These are phyloP conservation scores for Sinocyclocheilus anophthalmus DNA, from an alignment of 2,113 vertebrate species.

Conservation along the genomic window DNA sequence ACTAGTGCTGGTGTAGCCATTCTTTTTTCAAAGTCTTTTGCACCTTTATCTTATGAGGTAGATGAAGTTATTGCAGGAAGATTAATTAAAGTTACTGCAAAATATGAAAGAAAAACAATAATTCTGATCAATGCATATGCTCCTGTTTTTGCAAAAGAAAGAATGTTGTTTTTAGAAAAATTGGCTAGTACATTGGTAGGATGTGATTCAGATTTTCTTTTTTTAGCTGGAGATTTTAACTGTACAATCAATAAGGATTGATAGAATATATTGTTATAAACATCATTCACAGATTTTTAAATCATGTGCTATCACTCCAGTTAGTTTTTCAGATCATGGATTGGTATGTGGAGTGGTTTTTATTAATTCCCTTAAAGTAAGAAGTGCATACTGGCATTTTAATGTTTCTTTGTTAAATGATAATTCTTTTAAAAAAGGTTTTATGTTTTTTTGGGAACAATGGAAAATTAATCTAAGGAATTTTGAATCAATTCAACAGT, in stretches of 20 bases:
- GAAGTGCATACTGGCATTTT: background rate
- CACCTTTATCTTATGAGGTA: too few species aligned
- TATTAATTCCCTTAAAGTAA: background rate
- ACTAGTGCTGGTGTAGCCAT: too few species aligned
- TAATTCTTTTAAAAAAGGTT: background rate
- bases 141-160: too few species aligned
- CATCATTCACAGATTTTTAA: background rate
- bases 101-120: too few species aligned
- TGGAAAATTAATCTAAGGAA: background rate
- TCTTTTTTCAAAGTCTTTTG: too few species aligned
- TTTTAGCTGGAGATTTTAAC: too few species aligned
- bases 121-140: too few species aligned
- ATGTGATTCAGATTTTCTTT: too few species aligned
- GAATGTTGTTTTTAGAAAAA: too few species aligned
- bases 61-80: too few species aligned
- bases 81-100: too few species aligned
- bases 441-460: background rate
- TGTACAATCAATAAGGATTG: background rate
- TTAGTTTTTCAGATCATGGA: background rate
- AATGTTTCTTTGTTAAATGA: background rate
- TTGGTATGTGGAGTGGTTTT: background rate
- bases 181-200: too few species aligned
- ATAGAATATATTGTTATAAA: background rate
- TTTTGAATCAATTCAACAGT: background rate
- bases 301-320: background rate